Conservation (phyloP, 2,113 vertebrate genomes). For the Anser brachyrhynchus region DNA sequence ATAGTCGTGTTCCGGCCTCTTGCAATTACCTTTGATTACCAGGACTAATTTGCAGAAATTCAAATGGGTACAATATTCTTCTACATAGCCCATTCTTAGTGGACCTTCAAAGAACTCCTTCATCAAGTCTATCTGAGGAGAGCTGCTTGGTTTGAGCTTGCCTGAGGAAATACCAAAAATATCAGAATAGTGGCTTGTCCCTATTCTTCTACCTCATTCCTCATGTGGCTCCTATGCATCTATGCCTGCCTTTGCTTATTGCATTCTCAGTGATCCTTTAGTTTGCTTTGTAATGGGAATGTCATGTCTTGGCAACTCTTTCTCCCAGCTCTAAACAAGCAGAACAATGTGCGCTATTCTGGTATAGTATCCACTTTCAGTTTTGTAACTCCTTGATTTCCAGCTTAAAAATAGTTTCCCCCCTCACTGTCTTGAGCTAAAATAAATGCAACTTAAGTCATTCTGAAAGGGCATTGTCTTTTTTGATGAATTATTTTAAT, state of each 20-base stretch:
- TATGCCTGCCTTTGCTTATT: background rate
- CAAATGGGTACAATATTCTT: background rate
- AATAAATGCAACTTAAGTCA: slow-evolving; percentile 26
- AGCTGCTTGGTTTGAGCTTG: background rate
- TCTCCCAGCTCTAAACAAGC: background rate
- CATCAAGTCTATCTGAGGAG: background rate
- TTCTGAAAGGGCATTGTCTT: background rate
- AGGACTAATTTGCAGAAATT: background rate
- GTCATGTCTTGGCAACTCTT: background rate
- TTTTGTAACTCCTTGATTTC: background rate
- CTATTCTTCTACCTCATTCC: background rate
- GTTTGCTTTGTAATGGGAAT: background rate
- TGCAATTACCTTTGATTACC: background rate
- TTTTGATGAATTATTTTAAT: slow-evolving; percentile 20
- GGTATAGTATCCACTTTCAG: background rate
- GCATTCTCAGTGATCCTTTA: background rate
- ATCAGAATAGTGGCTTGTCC: background rate
- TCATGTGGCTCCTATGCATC: background rate
- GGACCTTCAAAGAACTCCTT: background rate
- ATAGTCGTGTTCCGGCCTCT: background rate
- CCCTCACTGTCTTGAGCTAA: background rate
- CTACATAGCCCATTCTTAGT: background rate
- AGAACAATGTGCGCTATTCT: background rate
- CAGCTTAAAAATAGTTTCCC: background rate
- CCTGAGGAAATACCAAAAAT: background rate